Conservation (phyloP, 2,797 vertebrate genomes). For the Lagorchestes hirsutus region DNA sequence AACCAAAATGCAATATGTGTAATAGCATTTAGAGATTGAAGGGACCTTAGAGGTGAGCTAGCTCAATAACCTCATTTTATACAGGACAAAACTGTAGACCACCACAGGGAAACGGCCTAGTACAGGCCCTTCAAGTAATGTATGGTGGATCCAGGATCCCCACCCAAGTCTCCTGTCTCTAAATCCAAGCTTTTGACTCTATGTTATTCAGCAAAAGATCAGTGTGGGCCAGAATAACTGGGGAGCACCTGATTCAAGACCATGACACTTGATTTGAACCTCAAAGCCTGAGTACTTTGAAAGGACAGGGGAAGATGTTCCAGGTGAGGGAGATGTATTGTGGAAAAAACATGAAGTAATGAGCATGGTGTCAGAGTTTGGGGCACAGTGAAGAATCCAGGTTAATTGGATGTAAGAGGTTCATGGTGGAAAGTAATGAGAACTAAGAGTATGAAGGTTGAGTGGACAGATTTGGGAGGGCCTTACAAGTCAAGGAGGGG, state of each 20-base stretch:
- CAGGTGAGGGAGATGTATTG: background rate
- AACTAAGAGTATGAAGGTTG: background rate
- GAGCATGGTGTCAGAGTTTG: background rate
- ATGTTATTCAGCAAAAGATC: background rate
- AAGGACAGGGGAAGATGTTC: background rate
- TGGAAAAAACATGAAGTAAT: background rate
- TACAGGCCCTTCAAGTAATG: background rate
- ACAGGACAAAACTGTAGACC: too few relatives aligned
- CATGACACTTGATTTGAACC: background rate
- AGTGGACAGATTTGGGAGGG: background rate
- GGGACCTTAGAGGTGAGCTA: too few relatives aligned
- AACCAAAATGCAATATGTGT: background rate
- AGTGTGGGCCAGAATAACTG: background rate
- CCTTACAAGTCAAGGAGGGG: background rate
- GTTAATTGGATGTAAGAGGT: background rate
- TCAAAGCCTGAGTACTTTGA: background rate
- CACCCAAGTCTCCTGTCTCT: background rate
- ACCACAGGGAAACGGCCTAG: too few relatives aligned
- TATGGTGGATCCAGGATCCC: background rate
- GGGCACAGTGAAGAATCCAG: background rate
- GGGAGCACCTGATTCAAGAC: background rate
- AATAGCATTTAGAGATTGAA: too few relatives aligned
- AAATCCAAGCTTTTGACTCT: background rate
- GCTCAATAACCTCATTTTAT: too few relatives aligned
- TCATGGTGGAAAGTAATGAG: background rate